Conservation (phyloP, 2,888 invertebrate genomes). For the Rutpela maculata region DNA sequence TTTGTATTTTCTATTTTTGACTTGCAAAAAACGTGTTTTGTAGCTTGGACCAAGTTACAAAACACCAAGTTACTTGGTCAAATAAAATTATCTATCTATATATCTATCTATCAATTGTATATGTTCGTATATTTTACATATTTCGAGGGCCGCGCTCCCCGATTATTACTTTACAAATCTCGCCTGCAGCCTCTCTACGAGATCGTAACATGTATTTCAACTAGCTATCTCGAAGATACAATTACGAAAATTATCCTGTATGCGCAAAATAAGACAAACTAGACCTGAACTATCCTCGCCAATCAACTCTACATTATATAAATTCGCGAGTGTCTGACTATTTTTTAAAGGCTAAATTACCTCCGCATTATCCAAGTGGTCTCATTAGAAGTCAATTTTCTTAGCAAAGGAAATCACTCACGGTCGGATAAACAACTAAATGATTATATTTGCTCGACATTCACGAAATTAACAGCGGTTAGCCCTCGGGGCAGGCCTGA, state of each 20-base stretch:
- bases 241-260: background rate
- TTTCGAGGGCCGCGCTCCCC: too few relatives aligned
- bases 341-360: background rate
- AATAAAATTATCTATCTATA: too few relatives aligned
- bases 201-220: too few relatives aligned
- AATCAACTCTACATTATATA: constrained; percentile 10
- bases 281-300: background rate
- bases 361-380: background rate
- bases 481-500: constrained; percentile 22
- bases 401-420: constrained; percentile 1
- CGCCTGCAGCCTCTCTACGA: too few relatives aligned
- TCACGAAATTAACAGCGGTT: constrained; percentile 22
- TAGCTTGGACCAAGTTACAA: too few relatives aligned
- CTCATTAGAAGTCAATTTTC: constrained; percentile 20
- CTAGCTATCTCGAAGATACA: background rate
- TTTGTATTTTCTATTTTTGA: too few relatives aligned
- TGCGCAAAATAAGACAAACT: background rate
- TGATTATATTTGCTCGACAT: constrained; percentile 16
- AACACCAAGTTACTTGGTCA: too few relatives aligned
- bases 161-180: too few relatives aligned
- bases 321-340: background rate
- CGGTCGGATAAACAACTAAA: constrained; percentile 25
- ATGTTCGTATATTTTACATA: too few relatives aligned
- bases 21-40: too few relatives aligned
- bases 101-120: too few relatives aligned